Evolutionary conservation across 92 coral and sea anemone species (phyloP).

Genomic region (Bergia puertoricense): DNA sequence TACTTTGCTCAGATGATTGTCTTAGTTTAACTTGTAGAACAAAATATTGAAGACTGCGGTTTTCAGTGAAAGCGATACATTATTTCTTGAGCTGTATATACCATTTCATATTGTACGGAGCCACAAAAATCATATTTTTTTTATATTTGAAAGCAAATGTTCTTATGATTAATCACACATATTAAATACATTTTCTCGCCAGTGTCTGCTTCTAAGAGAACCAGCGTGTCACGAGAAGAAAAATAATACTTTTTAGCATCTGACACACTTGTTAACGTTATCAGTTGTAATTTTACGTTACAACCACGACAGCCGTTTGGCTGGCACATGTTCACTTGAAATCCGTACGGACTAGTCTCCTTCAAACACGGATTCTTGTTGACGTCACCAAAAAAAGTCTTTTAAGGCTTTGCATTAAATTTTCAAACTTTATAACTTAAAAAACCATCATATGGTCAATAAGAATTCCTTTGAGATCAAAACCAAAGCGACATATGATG

Average conservation of each 20-base stretch:
- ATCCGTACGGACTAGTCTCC: background rate
- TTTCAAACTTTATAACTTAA: background rate
- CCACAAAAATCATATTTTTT: background rate
- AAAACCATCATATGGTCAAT: background rate
- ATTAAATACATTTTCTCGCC: background rate
- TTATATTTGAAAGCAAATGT: background rate
- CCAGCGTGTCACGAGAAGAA: background rate
- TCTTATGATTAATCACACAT: background rate
- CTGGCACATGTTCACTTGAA: slow-evolving; percentile 28
- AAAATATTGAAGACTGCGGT: background rate
- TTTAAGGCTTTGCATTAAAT: background rate
- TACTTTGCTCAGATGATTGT: background rate
- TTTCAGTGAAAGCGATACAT: slow-evolving; percentile 13
- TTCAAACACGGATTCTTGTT: background rate
- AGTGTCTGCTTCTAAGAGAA: slow-evolving; percentile 3
- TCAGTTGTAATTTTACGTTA: slow-evolving; percentile 4
- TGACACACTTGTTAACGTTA: slow-evolving; percentile 37
- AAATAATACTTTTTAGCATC: slow-evolving; percentile 19
- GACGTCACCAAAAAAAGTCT: background rate
- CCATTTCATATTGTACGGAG: background rate
- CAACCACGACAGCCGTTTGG: slow-evolving; percentile 26
- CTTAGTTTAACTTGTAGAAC: background rate
- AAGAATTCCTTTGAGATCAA: background rate
- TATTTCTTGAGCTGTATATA: background rate
- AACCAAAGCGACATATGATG: background rate